Conservation (phyloP, 1,140 invertebrate genomes). For the Protaetia brevitarsis region DNA sequence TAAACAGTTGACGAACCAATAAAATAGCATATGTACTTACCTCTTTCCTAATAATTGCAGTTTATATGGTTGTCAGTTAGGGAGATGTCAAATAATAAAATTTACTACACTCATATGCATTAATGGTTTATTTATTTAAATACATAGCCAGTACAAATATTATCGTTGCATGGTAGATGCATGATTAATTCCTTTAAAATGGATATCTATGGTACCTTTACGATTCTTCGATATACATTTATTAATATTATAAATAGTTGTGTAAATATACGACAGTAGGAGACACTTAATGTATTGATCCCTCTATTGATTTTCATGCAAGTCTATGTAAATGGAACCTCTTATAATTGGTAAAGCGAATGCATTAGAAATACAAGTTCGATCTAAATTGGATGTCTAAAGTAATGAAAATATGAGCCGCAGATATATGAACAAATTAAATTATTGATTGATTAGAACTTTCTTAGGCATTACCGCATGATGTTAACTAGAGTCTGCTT, state of each 20-base stretch:
- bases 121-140: slow-evolving; percentile 13
- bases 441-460: background rate
- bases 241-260: slow-evolving; percentile 2
- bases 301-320: slow-evolving; percentile 21
- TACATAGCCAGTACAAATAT: slow-evolving; percentile 19
- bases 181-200: background rate
- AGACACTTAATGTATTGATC: slow-evolving; percentile 21
- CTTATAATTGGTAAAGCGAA: background rate
- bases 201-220: background rate
- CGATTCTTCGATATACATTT: slow-evolving; percentile 8
- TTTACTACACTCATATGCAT: too few relatives aligned
- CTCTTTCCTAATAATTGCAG: too few relatives aligned
- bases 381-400: background rate
- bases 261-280: slow-evolving; percentile 7
- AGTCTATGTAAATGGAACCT: slow-evolving; percentile 1
- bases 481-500: too few relatives aligned
- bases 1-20: too few relatives aligned
- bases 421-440: background rate
- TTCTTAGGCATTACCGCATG: too few relatives aligned
- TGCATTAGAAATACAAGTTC: background rate
- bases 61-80: too few relatives aligned
- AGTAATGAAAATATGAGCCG: background rate
- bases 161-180: slow-evolving; percentile 21
- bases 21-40: too few relatives aligned
- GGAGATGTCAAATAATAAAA: background rate